Evolutionary conservation across 53 echinoderm and acorn worm species (phyloP).

Genomic region (Apostichopus leukothele): DNA sequence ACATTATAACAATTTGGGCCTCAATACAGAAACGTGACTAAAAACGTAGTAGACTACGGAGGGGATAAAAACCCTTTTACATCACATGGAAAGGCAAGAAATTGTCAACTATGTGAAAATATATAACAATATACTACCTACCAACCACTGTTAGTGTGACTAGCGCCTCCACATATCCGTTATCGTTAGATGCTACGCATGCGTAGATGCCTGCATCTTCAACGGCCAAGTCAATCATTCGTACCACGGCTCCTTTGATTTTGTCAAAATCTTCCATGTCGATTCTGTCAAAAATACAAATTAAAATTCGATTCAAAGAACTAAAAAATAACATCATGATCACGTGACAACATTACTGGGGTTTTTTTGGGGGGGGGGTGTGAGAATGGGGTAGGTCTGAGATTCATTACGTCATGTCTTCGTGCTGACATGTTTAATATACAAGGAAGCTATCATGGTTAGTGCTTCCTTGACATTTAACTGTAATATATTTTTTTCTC

Average conservation of each 20-base stretch:
- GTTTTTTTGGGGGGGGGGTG: too few species aligned
- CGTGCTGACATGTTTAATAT: too few species aligned
- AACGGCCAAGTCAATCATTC: constrained; percentile 62
- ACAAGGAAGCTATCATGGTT: too few species aligned
- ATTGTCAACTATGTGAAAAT: background rate
- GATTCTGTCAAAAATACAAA: background rate
- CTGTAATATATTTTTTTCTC: too few species aligned
- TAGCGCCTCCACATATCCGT: constrained; percentile 60
- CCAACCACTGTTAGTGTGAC: constrained; percentile 64
- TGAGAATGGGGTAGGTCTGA: too few species aligned
- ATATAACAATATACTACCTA: constrained; percentile 11
- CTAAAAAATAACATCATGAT: too few species aligned
- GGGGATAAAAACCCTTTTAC: background rate
- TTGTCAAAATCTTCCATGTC: constrained; percentile 40
- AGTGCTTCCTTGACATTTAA: too few species aligned
- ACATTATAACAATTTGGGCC: too few species aligned
- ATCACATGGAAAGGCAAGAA: background rate
- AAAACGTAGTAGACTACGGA: too few species aligned
- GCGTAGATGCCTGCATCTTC: constrained; percentile 80
- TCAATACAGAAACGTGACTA: too few species aligned
- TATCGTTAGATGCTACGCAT: constrained; percentile 79
- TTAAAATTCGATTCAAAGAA: background rate
- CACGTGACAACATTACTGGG: too few species aligned
- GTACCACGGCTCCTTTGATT: constrained; percentile 42
- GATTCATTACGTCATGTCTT: too few species aligned